Conservation (phyloP, 2,797 vertebrate species). For the Alcedo quadribrachys region DNA sequence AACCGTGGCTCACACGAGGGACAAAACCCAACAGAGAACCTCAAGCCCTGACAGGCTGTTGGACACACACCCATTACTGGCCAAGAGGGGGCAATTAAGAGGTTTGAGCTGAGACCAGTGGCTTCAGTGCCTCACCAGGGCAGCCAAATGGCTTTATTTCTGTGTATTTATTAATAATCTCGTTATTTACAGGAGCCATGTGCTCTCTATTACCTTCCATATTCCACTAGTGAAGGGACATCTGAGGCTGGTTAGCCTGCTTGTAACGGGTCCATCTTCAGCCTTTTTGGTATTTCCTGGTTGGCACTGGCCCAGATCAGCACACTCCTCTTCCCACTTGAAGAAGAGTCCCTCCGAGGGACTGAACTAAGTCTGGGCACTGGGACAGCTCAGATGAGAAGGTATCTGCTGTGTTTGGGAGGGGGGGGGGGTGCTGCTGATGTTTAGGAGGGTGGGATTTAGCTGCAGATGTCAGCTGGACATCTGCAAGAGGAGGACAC, state of each 20-base stretch:
- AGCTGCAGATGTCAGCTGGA: not conserved
- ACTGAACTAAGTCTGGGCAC: not conserved
- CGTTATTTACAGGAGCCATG: conserved; percentile 51
- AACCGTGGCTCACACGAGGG: accelerated
- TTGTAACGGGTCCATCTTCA: conserved; percentile 67
- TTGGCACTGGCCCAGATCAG: conserved; percentile 19
- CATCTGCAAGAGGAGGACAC: not conserved
- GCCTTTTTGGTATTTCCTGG: conserved; percentile 71
- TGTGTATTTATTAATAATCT: conserved; percentile 44
- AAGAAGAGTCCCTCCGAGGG: not conserved
- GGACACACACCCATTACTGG: not conserved
- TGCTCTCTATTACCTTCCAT: conserved; percentile 57
- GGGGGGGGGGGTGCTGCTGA: not conserved
- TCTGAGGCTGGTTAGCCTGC: conserved; percentile 72
- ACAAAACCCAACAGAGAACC: not conserved
- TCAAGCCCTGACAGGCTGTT: not conserved
- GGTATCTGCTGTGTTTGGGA: not conserved
- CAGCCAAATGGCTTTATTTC: conserved; percentile 30
- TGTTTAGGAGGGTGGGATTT: not conserved
- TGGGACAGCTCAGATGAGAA: not conserved
- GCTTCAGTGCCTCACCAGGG: not conserved
- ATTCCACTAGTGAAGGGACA: conserved; percentile 35
- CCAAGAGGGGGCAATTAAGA: not conserved
- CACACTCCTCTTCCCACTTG: not conserved
- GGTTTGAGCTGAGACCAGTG: not conserved